Conservation (phyloP, 2,888 invertebrate genomes). For the Trypoxylon attenuatum region DNA sequence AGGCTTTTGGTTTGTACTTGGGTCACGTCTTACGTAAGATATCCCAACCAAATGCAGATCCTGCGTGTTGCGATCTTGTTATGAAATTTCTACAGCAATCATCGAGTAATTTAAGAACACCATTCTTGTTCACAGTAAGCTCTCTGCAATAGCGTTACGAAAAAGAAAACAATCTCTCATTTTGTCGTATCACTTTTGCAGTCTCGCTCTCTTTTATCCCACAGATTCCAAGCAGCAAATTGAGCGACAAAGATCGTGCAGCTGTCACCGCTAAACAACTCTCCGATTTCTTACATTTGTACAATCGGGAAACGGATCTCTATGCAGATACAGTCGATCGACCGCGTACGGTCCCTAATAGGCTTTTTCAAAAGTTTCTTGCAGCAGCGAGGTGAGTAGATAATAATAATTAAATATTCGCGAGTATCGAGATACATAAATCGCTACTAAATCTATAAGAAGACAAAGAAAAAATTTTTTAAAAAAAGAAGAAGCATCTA, state of each 20-base stretch:
- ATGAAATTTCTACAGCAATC: slow-evolving; percentile 86
- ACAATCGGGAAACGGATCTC: slow-evolving; percentile 88
- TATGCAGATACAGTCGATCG: slow-evolving; percentile 84
- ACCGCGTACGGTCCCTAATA: slow-evolving; percentile 77
- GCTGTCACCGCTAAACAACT: slow-evolving; percentile 90
- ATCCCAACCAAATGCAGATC: slow-evolving; percentile 75
- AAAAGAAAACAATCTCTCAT: no score
- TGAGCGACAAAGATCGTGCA: slow-evolving; percentile 87
- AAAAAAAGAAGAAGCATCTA: no score
- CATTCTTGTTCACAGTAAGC: slow-evolving; percentile 79
- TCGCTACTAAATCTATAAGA: no score
- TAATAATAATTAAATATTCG: neutral
- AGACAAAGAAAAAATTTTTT: no score
- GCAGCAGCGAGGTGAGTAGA: slow-evolving; percentile 77
- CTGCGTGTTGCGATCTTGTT: slow-evolving; percentile 78
- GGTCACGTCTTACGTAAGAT: slow-evolving; percentile 83
- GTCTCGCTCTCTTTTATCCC: neutral
- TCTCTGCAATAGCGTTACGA: neutral
- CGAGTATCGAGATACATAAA: no score
- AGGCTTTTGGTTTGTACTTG: slow-evolving; percentile 86
- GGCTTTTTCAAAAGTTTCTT: slow-evolving; percentile 79
- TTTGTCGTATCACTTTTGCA: no score
- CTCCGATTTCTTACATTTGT: slow-evolving; percentile 89
- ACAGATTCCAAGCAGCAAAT: slow-evolving; percentile 82
- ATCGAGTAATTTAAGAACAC: slow-evolving; percentile 82